phyloP scores from a whole-genome alignment of 2,888 invertebrate species.

The Euplexia lucipara region DNA sequence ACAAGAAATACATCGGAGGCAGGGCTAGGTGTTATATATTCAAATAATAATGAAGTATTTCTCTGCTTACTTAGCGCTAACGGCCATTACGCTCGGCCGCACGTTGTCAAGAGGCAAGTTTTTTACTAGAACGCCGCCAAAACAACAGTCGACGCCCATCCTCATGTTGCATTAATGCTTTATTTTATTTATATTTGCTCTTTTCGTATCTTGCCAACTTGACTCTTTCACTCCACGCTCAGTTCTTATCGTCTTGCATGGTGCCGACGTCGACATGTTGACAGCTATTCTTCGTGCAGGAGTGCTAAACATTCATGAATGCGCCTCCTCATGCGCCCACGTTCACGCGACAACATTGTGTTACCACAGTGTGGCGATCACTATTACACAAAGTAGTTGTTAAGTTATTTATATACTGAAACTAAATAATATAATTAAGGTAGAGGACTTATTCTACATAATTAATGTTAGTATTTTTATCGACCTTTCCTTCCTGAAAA shows the following conservation, averaged over 20 bases:
- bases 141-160: conserved; percentile 88
- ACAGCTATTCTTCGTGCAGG: conserved; percentile 65
- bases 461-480: conserved; percentile 95
- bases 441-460: conserved; percentile 86
- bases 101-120: conserved; percentile 91
- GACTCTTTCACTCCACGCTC: conserved; percentile 76
- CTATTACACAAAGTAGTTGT: conserved; percentile 67
- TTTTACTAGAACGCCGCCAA: conserved; percentile 89
- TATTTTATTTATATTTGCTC: conserved; percentile 86
- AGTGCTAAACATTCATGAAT: conserved; percentile 61
- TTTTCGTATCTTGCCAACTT: conserved; percentile 81
- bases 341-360: conserved; percentile 76
- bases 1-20: conserved; percentile 58
- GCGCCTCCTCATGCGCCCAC: conserved; percentile 72
- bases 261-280: conserved; percentile 78
- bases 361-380: conserved; percentile 70
- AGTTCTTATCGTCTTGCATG: conserved; percentile 74
- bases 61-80: conserved; percentile 89
- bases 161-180: conserved; percentile 91
- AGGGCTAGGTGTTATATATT: conserved; percentile 55
- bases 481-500: conserved; percentile 96
- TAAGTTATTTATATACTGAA: conserved; percentile 71
- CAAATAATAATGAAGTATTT: conserved; percentile 81
- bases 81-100: conserved; percentile 90
- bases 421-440: conserved; percentile 75